These are phyloP conservation scores for Spheniscus humboldti DNA, from an alignment of 2,797 vertebrate species.

Conservation along the genomic window DNA sequence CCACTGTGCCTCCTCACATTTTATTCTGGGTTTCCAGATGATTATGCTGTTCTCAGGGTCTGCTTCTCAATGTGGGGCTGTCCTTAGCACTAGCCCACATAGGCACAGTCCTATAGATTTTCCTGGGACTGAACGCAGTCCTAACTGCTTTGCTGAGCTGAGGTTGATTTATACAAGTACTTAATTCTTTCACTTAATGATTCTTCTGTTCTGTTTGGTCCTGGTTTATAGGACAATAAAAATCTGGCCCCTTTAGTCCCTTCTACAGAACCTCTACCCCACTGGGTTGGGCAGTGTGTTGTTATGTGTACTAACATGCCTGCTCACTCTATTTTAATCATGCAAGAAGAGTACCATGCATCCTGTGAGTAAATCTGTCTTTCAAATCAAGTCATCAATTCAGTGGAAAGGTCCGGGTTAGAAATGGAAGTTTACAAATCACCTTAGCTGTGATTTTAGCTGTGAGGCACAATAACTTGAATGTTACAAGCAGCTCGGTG, in stretches of 20 bases:
- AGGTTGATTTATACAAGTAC: not conserved
- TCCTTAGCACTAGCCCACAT: not conserved
- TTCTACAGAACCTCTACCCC: not conserved
- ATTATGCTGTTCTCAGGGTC: not conserved
- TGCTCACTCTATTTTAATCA: not conserved
- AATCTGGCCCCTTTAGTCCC: not conserved
- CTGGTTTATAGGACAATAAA: not conserved
- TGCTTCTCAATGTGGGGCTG: accelerated
- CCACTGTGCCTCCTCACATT: not conserved
- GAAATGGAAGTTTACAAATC: conserved; percentile 57
- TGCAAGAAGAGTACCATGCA: not conserved
- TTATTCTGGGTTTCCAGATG: not conserved
- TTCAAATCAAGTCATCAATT: conserved; percentile 55
- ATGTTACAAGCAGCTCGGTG: conserved; percentile 26
- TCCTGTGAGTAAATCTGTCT: conserved; percentile 35
- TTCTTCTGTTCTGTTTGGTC: not conserved
- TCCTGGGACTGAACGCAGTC: not conserved
- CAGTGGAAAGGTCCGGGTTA: conserved; percentile 13
- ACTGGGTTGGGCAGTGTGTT: not conserved
- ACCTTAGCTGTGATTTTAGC: conserved; percentile 44
- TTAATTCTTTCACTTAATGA: not conserved
- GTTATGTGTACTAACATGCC: not conserved
- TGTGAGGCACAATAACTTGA: conserved; percentile 59
- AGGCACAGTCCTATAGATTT: not conserved
- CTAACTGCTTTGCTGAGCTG: not conserved